phyloP scores from a whole-genome alignment of 2,888 invertebrate genomes.

The Emmelina monodactyla region DNA sequence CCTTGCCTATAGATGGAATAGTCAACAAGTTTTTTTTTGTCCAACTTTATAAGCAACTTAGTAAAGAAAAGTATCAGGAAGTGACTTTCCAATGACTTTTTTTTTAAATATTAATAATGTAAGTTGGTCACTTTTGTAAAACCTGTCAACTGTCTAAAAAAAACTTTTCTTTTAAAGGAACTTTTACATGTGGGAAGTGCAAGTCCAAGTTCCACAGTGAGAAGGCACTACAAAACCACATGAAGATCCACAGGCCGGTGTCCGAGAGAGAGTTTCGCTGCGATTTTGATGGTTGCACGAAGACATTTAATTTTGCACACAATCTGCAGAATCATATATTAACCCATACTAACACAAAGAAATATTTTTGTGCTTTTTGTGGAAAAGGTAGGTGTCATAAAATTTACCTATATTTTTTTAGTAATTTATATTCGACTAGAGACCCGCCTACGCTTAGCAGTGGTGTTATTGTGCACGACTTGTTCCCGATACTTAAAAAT shows the following conservation, averaged over 20 bases:
- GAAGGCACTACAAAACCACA: conserved; percentile 38
- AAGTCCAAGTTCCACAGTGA: conserved; percentile 37
- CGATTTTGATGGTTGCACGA: conserved; percentile 32
- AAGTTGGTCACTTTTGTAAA: neutral
- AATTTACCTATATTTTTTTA: too few species aligned
- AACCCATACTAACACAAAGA: conserved; percentile 44
- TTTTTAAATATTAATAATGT: neutral
- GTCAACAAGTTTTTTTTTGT: neutral
- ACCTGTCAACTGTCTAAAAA: too few species aligned
- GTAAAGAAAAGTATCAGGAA: too few species aligned
- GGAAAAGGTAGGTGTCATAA: conserved; percentile 44
- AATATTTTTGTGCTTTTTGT: conserved; percentile 43
- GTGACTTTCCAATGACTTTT: too few species aligned
- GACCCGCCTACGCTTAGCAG: too few species aligned
- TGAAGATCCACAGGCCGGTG: conserved; percentile 38
- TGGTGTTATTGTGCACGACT: too few species aligned
- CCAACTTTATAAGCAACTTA: too few species aligned
- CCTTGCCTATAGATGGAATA: neutral
- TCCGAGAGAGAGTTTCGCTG: conserved; percentile 41
- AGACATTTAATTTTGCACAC: conserved; percentile 51
- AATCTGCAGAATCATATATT: conserved; percentile 52
- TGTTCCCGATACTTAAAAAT: too few species aligned
- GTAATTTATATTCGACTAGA: too few species aligned
- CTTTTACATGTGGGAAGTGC: conserved; percentile 37
- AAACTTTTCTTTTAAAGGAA: conserved; percentile 27